Evolutionary conservation across 1,140 invertebrate species (phyloP), one percentile per base, ranked within the genome.

Genomic region (Danaus plexippus): DNA sequence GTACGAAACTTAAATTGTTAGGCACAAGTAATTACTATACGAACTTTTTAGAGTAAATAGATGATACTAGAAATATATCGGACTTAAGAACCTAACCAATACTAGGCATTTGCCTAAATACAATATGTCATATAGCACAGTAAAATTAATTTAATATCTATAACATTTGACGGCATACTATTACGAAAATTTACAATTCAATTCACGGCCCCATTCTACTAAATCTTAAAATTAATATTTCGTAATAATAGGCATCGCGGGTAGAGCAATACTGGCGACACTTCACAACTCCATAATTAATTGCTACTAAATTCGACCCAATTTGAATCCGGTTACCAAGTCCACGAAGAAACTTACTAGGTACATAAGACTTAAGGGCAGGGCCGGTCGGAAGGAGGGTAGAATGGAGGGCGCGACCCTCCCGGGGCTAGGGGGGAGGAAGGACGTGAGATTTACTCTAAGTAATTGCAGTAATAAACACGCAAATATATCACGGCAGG

Each of bases 381-480:
- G 80, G 75, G 73, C 77, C 74, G 78, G 73, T 78, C 80, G 81
- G 81, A 84, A 80, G 81, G 80, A 77, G 79, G 81, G 80, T 73
- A 77, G 80, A 83, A 85, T 80, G 80, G 72, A 79, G 80, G 79
- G 80, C 80, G 80, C 80, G 81, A 80, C 80, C 80, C 80, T 79
- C 71, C 71, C 69, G 63, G 69, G 65, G 57, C 66, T 58, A 61
- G 58, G 63, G 61, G 61, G 67, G 73, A 85, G 85, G 83, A 87
- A 87, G 87, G 84, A 87, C 78, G 83, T 81, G 82, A 87, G 87
- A 87, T 87, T 88, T 88, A 88, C 83, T 87, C 80, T 88, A 88
- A 88, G 87, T 88, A 88, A 88, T 88, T 88, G 87, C 87, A 80
- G 84, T 88, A 87, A 87, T 88, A 88, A 87, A 87, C 82, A 85